These are phyloP conservation scores for Phrixothrix hirtus DNA, from an alignment of 2,888 invertebrate species.

Conservation along the genomic window DNA sequence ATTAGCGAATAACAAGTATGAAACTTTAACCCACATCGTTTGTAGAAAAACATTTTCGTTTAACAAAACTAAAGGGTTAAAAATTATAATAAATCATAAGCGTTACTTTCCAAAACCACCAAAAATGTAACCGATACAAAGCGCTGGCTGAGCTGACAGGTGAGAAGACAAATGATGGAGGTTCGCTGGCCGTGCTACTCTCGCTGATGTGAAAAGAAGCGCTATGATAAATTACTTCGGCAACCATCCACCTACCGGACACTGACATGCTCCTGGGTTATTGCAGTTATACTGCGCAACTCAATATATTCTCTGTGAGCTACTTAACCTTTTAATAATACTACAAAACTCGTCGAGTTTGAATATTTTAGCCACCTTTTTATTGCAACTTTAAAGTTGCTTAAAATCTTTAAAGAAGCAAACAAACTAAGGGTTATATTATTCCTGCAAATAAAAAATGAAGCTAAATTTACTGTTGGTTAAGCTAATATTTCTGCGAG, in stretches of 20 bases:
- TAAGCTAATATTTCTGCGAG: no score
- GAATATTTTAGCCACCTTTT: no score
- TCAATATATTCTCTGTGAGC: conserved; percentile 17
- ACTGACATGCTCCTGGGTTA: conserved; percentile 37
- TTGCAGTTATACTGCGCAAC: conserved; percentile 25
- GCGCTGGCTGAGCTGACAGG: conserved; percentile 51
- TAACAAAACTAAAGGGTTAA: conserved; percentile 49
- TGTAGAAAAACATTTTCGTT: conserved; percentile 21
- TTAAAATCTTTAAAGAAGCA: no score
- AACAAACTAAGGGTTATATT: no score
- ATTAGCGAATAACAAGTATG: background rate
- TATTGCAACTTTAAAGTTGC: no score
- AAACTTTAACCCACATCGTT: conserved; percentile 6
- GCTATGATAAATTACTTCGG: conserved; percentile 51
- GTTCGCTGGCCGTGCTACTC: conserved; percentile 40
- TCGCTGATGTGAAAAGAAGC: conserved; percentile 48
- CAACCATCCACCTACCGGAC: conserved; percentile 52
- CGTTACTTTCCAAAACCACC: conserved; percentile 40
- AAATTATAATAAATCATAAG: conserved; percentile 50
- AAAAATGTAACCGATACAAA: conserved; percentile 54
- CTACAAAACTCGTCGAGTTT: no score
- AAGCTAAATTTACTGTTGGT: no score
- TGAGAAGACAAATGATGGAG: conserved; percentile 54
- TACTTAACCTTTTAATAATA: conserved; percentile 12
- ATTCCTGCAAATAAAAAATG: no score